Conservation (phyloP, 2,797 vertebrate genomes). For the Distichodus sexfasciatus region DNA sequence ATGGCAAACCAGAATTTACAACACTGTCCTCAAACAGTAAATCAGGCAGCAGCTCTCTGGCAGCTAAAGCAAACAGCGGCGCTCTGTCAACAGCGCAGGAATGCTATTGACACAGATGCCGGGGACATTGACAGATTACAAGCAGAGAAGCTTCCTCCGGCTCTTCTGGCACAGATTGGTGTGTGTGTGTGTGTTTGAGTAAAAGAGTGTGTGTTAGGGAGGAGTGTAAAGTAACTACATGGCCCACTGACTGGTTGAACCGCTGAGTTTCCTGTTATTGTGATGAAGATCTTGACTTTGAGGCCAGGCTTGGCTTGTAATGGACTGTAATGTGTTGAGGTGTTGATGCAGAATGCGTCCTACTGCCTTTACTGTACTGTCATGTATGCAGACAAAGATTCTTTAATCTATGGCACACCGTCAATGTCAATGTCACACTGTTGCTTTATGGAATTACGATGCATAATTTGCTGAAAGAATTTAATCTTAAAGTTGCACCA, state of each 20-base stretch:
- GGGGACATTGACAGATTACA: constrained; percentile 66
- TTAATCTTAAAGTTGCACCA: too few species aligned
- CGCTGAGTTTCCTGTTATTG: constrained; percentile 41
- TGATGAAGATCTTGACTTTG: constrained; percentile 18
- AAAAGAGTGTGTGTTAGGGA: too few species aligned
- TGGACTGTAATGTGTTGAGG: neutral
- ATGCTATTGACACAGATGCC: constrained; percentile 81
- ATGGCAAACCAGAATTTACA: constrained; percentile 65
- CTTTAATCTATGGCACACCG: neutral
- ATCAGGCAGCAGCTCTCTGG: constrained; percentile 64
- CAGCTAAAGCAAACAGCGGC: constrained; percentile 69
- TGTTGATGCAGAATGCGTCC: neutral
- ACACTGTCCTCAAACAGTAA: constrained; percentile 69
- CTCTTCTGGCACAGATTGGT: constrained; percentile 58
- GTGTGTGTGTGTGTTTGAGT: too few species aligned
- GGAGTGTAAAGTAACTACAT: neutral
- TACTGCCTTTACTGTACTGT: neutral
- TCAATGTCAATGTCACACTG: neutral
- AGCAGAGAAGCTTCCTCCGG: constrained; percentile 60
- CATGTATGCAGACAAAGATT: neutral
- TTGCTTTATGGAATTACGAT: neutral
- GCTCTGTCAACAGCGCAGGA: constrained; percentile 71
- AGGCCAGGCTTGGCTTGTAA: neutral
- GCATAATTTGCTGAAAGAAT: neutral
- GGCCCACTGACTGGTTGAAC: constrained; percentile 14